phyloP scores from a whole-genome alignment of 2,888 invertebrate species.

The Drosophila pseudotakahashii region DNA sequence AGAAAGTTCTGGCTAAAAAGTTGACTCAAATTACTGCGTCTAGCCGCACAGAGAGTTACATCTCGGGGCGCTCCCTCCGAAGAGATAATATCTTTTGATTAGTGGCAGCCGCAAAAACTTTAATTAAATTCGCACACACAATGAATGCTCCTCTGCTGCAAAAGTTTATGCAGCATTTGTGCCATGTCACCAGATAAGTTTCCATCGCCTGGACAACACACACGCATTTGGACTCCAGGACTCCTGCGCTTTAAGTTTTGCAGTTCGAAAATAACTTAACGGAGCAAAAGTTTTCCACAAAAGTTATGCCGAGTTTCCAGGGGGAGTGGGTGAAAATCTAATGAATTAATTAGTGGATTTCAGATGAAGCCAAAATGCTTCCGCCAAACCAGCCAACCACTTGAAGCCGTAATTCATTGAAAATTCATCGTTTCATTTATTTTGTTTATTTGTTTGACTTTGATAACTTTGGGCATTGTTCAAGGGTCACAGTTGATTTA shows the following conservation, averaged over 20 bases:
- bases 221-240: slow-evolving; percentile 53
- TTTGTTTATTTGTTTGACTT: background rate
- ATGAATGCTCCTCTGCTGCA: slow-evolving; percentile 35
- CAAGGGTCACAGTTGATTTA: slow-evolving; percentile 2
- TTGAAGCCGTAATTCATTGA: slow-evolving; percentile 47
- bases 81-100: slow-evolving; percentile 80
- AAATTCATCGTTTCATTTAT: slow-evolving; percentile 47
- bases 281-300: slow-evolving; percentile 59
- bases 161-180: slow-evolving; percentile 76
- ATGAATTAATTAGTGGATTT: slow-evolving; percentile 77
- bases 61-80: slow-evolving; percentile 28
- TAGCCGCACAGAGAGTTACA: slow-evolving; percentile 27
- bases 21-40: slow-evolving; percentile 30
- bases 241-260: slow-evolving; percentile 66
- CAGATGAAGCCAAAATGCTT: slow-evolving; percentile 20
- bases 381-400: slow-evolving; percentile 21
- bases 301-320: slow-evolving; percentile 52
- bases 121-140: slow-evolving; percentile 79
- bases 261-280: slow-evolving; percentile 32
- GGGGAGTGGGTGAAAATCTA: slow-evolving; percentile 36
- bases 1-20: slow-evolving; percentile 4
- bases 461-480: slow-evolving; percentile 1
- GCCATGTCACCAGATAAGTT: slow-evolving; percentile 78
- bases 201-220: slow-evolving; percentile 30
- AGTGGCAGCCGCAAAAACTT: slow-evolving; percentile 79